Percentiles rank a stretch among this genome's conserved stretches.
phyloP scores from a whole-genome alignment of 2,797 vertebrate species.

The Smutsia temminckii region DNA sequence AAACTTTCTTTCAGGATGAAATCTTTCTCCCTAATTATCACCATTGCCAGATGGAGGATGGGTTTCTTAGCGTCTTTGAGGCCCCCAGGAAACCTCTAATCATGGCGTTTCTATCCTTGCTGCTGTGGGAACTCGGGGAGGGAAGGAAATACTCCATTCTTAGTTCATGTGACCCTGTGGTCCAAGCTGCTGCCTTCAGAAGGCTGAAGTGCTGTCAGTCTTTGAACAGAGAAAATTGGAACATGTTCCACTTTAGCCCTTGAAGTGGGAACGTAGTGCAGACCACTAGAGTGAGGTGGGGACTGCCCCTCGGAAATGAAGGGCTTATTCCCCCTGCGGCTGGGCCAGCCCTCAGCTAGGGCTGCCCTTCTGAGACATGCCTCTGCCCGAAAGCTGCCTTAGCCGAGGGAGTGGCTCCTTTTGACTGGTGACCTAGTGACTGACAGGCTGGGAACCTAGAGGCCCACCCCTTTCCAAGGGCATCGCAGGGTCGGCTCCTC shows the following conservation, averaged over 20 bases:
- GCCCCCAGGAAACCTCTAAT: not conserved
- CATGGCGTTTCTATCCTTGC: fast-evolving
- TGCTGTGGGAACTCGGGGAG: not conserved
- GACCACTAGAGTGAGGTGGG: fast-evolving
- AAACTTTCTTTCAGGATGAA: not conserved
- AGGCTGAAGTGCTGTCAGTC: not conserved
- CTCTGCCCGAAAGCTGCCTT: not conserved
- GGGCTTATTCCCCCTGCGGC: not conserved
- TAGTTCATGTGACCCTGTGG: not conserved
- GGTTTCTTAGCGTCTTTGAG: fast-evolving
- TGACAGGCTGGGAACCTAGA: not conserved
- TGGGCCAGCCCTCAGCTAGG: not conserved
- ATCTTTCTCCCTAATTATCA: not conserved
- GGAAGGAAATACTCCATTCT: not conserved
- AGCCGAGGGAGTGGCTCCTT: not conserved
- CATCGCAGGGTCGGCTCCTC: not conserved
- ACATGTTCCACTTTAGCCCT: fast-evolving
- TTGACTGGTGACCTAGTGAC: not conserved
- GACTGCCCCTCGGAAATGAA: not conserved
- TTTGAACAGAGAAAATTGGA: not conserved
- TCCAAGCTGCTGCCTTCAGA: not conserved
- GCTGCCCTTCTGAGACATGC: not conserved
- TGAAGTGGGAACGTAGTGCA: not conserved
- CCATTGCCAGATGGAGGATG: fast-evolving
- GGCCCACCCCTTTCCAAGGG: not conserved